phyloP scores from a whole-genome alignment of 2,113 vertebrate species.

The Nycticebus coucang region DNA sequence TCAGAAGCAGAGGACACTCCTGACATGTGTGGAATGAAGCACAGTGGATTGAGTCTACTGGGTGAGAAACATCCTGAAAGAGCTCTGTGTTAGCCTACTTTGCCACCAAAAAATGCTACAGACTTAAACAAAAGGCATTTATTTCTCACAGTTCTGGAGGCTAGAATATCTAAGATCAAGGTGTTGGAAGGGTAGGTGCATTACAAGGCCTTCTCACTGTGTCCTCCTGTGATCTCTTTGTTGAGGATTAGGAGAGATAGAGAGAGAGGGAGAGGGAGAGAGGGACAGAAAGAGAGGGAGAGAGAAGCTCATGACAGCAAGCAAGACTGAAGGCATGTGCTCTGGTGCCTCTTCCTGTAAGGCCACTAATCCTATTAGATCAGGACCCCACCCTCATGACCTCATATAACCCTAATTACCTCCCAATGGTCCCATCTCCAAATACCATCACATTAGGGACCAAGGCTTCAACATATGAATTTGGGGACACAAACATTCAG shows the following conservation, averaged over 20 bases:
- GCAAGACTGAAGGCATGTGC: not conserved
- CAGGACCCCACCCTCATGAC: too few relatives aligned
- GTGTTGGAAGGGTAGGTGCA: accelerated
- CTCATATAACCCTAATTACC: too few relatives aligned
- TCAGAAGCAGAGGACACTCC: conserved; percentile 78
- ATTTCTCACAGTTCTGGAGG: not conserved
- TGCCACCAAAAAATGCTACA: accelerated
- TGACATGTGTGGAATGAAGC: conserved; percentile 72
- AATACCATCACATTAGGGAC: not conserved
- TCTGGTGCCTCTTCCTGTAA: not conserved
- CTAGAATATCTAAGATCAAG: not conserved
- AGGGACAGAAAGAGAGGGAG: too few relatives aligned
- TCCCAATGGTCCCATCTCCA: not conserved
- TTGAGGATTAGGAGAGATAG: too few relatives aligned
- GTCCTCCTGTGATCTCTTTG: too few relatives aligned
- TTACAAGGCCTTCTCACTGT: accelerated
- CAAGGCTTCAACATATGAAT: too few relatives aligned
- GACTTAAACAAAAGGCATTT: accelerated
- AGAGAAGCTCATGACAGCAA: too few relatives aligned
- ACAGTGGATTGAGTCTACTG: not conserved
- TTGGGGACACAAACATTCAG: not conserved
- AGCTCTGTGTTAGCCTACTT: accelerated
- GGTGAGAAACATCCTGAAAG: accelerated
- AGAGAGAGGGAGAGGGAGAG: too few relatives aligned
- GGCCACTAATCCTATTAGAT: accelerated